phyloP scores from a whole-genome alignment of 2,797 vertebrate genomes.

The Notoglanidium macrostoma region DNA sequence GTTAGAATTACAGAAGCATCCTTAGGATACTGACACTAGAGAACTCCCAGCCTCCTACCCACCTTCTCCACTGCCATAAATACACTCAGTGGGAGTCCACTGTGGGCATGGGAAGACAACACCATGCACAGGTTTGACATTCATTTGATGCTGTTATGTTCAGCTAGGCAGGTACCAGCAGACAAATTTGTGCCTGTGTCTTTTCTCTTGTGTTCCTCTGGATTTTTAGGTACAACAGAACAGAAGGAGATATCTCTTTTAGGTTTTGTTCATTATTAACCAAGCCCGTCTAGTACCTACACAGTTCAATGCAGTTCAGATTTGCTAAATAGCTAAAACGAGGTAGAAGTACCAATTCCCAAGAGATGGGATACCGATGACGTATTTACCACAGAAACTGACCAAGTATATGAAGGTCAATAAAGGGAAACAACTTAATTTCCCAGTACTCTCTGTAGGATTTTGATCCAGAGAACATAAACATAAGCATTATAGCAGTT shows the following conservation, averaged over 20 bases:
- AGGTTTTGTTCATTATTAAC: background rate
- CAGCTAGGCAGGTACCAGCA: conserved; percentile 9
- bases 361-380: background rate
- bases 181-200: conserved; percentile 3
- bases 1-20: conserved; percentile 19
- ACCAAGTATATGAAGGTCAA: background rate
- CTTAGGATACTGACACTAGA: conserved; percentile 20
- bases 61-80: conserved; percentile 30
- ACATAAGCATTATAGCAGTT: background rate
- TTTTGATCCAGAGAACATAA: background rate
- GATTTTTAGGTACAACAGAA: background rate
- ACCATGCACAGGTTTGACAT: conserved; percentile 11
- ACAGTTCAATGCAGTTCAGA: background rate
- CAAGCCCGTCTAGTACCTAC: background rate
- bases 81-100: conserved; percentile 20
- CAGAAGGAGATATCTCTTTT: background rate
- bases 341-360: background rate
- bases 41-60: conserved; percentile 19
- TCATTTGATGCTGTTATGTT: conserved; percentile 32
- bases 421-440: background rate
- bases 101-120: background rate
- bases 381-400: background rate
- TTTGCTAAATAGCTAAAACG: background rate
- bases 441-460: background rate
- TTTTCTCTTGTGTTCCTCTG: background rate